Base-by-base conservation (phyloP, 2,113 vertebrate genomes). In the Sceloporus tristichus region DNA sequence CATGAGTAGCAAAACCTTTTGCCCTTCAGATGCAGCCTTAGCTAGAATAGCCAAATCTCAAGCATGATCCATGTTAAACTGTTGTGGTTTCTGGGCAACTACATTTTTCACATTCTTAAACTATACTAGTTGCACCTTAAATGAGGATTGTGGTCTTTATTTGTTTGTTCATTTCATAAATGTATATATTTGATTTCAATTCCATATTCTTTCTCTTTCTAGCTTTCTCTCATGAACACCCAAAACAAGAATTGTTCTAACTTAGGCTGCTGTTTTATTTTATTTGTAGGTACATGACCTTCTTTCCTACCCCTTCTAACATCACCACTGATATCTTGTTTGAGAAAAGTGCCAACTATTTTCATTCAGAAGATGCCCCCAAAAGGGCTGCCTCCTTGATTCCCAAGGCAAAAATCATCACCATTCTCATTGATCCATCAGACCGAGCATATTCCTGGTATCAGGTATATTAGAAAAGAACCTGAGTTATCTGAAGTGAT, bases 391-490 rank as follows among this genome's bases (percentile, higher is more conserved):
- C 98, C 71, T 98, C 98, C 80, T 97, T 99, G 85, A 94, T 99
- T 73, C 98, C 99, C 92, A 99, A 99, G 94, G 98, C 98, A 93
- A 99, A 99, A 96, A 98, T 99, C 95, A 98, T 99, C 95, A 98
- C 98, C 90, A 98, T 99, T 93, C 98, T 99, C 87, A 99, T 99
- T 23, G 98, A 99, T 96, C 99, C 99, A 1, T 98, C 99, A 0
- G 99, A 99, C 94, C 96, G 99, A 84, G 99, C 99, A 0, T 99
- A 99, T 76, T 99, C 98, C 90, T 99, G 99, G 98, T 99, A 99
- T 94, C 99, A 99, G 98, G 99, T 99, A 97, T 23, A 53, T 80
- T 66, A 65, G 66, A 40, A 7, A 54, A 79, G 82, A 89, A 48
- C 19, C 0, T 0, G 27, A 0, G 8, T 18, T 85, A 8, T 71